A percentile compares a stretch with the other conserved stretches of the same genome.
These are phyloP conservation scores for Limnodromus scolopaceus DNA, from an alignment of 2,797 vertebrate genomes.

Conservation along the genomic window DNA sequence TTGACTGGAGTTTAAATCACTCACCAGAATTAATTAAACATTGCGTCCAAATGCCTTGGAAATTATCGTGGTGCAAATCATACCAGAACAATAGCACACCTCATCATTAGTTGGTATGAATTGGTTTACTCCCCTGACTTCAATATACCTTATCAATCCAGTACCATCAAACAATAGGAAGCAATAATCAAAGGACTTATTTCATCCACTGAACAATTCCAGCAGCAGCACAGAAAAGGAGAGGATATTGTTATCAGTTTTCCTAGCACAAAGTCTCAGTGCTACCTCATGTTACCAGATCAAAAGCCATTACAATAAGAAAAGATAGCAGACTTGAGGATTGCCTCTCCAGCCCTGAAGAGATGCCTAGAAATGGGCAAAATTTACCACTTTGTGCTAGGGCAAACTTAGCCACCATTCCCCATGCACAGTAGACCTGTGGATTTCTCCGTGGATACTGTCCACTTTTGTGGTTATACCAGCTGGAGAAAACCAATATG, in stretches of 20 bases:
- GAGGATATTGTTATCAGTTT: not conserved
- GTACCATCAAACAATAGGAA: not conserved
- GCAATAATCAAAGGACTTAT: constrained; percentile 6
- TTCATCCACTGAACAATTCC: constrained; percentile 3
- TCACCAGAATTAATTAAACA: constrained; percentile 51
- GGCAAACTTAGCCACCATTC: not conserved
- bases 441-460: not conserved
- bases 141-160: constrained; percentile 17
- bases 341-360: not conserved
- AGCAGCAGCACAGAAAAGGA: constrained; percentile 1
- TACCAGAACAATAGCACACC: not conserved
- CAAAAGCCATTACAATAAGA: not conserved
- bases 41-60: constrained; percentile 7
- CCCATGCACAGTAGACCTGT: not conserved
- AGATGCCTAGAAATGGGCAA: not conserved
- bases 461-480: not conserved
- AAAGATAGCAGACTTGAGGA: not conserved
- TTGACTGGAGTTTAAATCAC: constrained; percentile 21
- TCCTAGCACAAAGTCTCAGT: not conserved
- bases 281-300: not conserved
- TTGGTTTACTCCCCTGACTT: constrained; percentile 13
- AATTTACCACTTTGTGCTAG: not conserved
- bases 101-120: not conserved
- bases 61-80: not conserved
- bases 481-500: not conserved